Evolutionary conservation across 2,888 invertebrate species (phyloP).

Genomic region (Nycteola revayana): DNA sequence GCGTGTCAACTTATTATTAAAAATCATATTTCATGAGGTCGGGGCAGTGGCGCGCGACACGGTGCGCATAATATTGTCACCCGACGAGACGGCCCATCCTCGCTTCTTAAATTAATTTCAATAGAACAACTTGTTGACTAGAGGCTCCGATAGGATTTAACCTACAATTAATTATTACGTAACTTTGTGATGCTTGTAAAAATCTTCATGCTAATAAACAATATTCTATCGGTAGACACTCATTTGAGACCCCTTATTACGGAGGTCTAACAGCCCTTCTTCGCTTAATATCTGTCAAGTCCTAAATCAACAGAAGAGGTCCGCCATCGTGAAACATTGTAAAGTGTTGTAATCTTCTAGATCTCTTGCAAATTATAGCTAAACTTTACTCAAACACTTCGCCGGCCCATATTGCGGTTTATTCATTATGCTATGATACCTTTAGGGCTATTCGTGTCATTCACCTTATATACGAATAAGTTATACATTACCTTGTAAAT

Average conservation of each 20-base stretch:
- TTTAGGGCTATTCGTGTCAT: no score
- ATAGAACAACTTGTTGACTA: slow-evolving; percentile 49
- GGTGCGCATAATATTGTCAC: slow-evolving; percentile 52
- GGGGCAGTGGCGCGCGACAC: slow-evolving; percentile 45
- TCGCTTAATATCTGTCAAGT: slow-evolving; percentile 61
- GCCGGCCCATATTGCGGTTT: slow-evolving; percentile 41
- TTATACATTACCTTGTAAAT: no score
- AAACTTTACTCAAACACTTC: slow-evolving; percentile 66
- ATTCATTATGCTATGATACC: slow-evolving; percentile 26
- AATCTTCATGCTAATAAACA: slow-evolving; percentile 22
- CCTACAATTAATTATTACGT: slow-evolving; percentile 40
- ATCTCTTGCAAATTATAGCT: slow-evolving; percentile 72
- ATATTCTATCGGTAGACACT: slow-evolving; percentile 10
- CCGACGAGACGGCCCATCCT: slow-evolving; percentile 21
- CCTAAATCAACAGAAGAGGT: slow-evolving; percentile 70
- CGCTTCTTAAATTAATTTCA: slow-evolving; percentile 50
- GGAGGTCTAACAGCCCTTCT: slow-evolving; percentile 45
- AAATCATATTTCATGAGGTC: slow-evolving; percentile 80
- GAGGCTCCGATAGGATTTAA: slow-evolving; percentile 39
- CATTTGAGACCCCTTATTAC: slow-evolving; percentile 29
- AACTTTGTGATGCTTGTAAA: slow-evolving; percentile 18
- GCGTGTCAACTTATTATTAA: slow-evolving; percentile 83
- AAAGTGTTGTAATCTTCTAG: slow-evolving; percentile 71
- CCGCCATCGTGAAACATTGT: slow-evolving; percentile 51
- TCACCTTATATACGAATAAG: no score